Evolutionary conservation across 2,113 vertebrate genomes (phyloP), one percentile per base, ranked within the genome.

Genomic region (Balaeniceps rex): DNA sequence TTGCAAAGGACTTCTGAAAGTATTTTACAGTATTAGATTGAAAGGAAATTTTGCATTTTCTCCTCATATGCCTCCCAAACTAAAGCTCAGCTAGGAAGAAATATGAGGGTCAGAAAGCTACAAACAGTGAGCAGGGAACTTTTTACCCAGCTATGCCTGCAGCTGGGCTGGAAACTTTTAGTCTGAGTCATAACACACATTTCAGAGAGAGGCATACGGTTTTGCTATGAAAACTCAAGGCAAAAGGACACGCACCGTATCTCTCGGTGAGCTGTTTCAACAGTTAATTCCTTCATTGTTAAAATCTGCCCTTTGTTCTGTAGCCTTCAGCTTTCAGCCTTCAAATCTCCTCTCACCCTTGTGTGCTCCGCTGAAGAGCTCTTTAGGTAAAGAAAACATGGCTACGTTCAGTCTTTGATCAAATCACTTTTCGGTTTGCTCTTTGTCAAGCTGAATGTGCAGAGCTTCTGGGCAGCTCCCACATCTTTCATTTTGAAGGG

Each of bases 361-460:
- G 34, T 33, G 57, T 47, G 33, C 61, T 93, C 1, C 0, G 11
- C 57, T 76, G 87, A 95, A 89, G 93, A 92, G 70, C 61, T 92
- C 81, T 85, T 94, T 29, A 89, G 34, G 57, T 87, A 42, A 64
- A 94, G 88, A 87, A 94, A 95, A 85, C 57, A 58, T 52, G n/a
- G 80, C 24, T 55, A 68, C 19, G 28, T 60, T 77, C 69, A 84
- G 36, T 49, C 81, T 94, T 82, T 58, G 82, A 87, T 90, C 80
- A 87, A 93, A 83, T 77, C 33, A 74, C 15, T 88, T 89, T 87
- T 60, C 7, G 1, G 0, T 54, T 68, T 69, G 65, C 52, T 57
- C 61, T 82, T 69, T 89, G 65, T 92, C 58, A 82, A 87, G 57
- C 4, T 33, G 42, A 87, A 89, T 0, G 0, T 31, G 31, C 31